Percentiles rank a stretch among this genome's conserved stretches.
Conservation (phyloP, 2,888 invertebrate species). For the Drosophila paramelanica region DNA sequence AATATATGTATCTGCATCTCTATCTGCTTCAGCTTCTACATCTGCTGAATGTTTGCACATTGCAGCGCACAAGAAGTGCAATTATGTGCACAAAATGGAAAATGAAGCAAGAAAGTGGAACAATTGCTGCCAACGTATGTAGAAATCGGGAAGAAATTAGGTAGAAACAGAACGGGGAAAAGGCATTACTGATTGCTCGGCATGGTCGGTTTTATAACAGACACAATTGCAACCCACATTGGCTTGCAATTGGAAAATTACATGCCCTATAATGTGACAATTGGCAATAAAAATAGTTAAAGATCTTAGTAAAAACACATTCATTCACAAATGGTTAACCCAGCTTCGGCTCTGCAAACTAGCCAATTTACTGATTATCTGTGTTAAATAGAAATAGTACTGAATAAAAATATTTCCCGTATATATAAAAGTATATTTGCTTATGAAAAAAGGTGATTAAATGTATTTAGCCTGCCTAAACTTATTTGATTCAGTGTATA, state of each 20-base stretch:
- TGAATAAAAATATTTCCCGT: no score
- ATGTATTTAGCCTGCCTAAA: background rate
- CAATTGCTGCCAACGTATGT: constrained; percentile 58
- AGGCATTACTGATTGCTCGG: constrained; percentile 50
- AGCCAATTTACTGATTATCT: no score
- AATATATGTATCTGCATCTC: constrained; percentile 1
- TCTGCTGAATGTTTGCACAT: constrained; percentile 56
- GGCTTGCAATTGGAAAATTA: constrained; percentile 18
- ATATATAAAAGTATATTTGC: no score
- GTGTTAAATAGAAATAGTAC: no score
- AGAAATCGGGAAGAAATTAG: constrained; percentile 9
- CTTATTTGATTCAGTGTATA: background rate
- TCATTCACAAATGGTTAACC: background rate
- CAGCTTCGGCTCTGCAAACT: no score
- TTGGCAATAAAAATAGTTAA: constrained; percentile 32
- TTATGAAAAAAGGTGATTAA: no score
- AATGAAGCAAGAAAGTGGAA: constrained; percentile 73
- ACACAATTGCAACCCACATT: constrained; percentile 41
- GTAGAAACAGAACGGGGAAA: background rate
- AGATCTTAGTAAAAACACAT: constrained; percentile 5
- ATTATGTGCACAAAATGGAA: constrained; percentile 76
- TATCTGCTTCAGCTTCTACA: constrained; percentile 2
- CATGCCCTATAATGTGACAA: constrained; percentile 49
- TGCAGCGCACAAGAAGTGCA: constrained; percentile 73
- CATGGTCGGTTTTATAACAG: constrained; percentile 28